Conservation (phyloP, 2,888 invertebrate species). For the Ochlodes sylvanus region DNA sequence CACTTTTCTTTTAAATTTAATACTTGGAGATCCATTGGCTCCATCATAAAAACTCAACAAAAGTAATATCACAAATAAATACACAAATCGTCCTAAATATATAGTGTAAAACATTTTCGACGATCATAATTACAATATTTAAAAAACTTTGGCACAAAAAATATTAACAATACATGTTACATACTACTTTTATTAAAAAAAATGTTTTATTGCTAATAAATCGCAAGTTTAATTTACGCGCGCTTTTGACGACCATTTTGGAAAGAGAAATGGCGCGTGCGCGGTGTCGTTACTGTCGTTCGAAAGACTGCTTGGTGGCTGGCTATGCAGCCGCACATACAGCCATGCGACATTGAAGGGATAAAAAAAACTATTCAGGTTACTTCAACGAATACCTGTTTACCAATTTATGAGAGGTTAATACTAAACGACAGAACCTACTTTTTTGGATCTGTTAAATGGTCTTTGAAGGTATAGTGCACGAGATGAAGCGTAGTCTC, state of each 20-base stretch:
- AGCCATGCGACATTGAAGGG: slow-evolving; percentile 29
- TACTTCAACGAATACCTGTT: slow-evolving; percentile 25
- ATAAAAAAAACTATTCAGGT: slow-evolving; percentile 35
- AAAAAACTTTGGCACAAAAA: slow-evolving; percentile 26
- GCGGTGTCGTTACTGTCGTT: slow-evolving; percentile 56
- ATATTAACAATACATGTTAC: background rate
- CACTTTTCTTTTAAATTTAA: slow-evolving; percentile 54
- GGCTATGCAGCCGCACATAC: slow-evolving; percentile 34
- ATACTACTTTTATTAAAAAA: background rate
- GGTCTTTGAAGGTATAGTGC: background rate
- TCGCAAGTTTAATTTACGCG: slow-evolving; percentile 28
- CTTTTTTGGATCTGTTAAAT: too few relatives aligned
- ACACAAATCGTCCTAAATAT: slow-evolving; percentile 40
- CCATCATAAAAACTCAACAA: slow-evolving; percentile 49
- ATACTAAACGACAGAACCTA: background rate
- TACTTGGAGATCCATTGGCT: slow-evolving; percentile 37
- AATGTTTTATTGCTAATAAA: background rate
- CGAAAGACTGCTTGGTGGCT: slow-evolving; percentile 49
- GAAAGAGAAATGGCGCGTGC: slow-evolving; percentile 56
- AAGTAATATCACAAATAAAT: slow-evolving; percentile 43
- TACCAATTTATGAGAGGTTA: slow-evolving; percentile 23
- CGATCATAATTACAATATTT: slow-evolving; percentile 36
- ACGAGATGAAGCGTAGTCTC: background rate
- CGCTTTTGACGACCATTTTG: slow-evolving; percentile 27
- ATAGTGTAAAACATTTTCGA: slow-evolving; percentile 33